phyloP scores from a whole-genome alignment of 2,797 vertebrate genomes.

The Falco columbarius region DNA sequence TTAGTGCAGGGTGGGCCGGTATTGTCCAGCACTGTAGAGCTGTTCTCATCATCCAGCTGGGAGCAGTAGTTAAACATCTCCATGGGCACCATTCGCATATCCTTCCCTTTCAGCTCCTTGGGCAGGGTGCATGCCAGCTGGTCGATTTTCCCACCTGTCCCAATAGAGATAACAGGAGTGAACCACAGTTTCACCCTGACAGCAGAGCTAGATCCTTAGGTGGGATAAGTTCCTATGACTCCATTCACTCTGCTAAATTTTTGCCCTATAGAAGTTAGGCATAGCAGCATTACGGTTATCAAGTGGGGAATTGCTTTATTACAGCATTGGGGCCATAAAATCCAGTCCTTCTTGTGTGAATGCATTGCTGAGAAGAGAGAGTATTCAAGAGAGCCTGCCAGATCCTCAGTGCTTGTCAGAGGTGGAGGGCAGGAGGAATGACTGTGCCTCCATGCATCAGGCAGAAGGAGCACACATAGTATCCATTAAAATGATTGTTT shows the following conservation, averaged over 20 bases:
- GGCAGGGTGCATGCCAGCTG: constrained; percentile 95
- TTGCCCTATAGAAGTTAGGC: background rate
- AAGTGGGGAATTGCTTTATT: background rate
- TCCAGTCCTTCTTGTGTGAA: background rate
- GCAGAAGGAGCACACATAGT: background rate
- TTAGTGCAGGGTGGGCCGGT: constrained; percentile 82
- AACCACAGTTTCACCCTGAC: background rate
- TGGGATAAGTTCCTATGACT: background rate
- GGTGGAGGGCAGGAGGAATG: background rate
- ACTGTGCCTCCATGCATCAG: background rate
- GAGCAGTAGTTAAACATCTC: constrained; percentile 99
- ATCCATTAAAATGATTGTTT: background rate
- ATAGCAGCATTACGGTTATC: background rate
- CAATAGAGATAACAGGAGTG: constrained; percentile 37
- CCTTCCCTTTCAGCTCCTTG: constrained; percentile 95
- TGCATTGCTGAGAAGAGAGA: background rate
- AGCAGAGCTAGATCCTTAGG: background rate
- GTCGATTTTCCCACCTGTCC: constrained; percentile 86
- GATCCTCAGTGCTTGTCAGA: background rate
- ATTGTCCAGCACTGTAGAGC: constrained; percentile 77
- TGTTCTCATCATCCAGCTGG: constrained; percentile 92
- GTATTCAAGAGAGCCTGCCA: background rate
- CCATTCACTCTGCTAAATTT: background rate
- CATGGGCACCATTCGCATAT: constrained; percentile 93
- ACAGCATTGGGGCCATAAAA: background rate